Percentiles rank a stretch among this genome's conserved stretches.
Evolutionary conservation across 37 sponge, comb jelly and placozoan species (phyloP).

Genomic region (Dysidea cf. avara): DNA sequence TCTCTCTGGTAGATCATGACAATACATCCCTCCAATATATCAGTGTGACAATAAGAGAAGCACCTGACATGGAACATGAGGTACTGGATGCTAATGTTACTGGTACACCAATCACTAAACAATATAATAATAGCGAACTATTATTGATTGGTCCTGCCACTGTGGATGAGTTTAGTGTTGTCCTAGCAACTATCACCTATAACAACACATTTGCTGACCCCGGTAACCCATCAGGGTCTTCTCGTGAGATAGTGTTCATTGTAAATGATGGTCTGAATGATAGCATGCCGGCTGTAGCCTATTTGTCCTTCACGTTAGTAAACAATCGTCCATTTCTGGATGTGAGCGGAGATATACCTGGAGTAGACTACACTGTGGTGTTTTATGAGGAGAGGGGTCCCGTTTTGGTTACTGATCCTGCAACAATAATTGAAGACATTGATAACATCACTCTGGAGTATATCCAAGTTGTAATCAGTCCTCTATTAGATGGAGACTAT

Average conservation of each 20-base stretch:
- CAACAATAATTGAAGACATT: constrained; percentile 58
- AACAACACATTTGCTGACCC: constrained; percentile 61
- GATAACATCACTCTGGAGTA: constrained; percentile 72
- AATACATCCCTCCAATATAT: constrained; percentile 31
- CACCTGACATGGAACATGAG: constrained; percentile 69
- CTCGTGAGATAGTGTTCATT: constrained; percentile 55
- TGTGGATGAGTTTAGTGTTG: constrained; percentile 51
- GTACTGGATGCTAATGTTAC: constrained; percentile 34
- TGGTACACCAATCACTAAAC: constrained; percentile 25
- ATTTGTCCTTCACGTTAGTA: constrained; percentile 57
- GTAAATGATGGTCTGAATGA: constrained; percentile 73
- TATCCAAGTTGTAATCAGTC: constrained; percentile 52
- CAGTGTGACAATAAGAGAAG: constrained; percentile 32
- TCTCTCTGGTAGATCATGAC: constrained; percentile 77
- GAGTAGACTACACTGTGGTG: constrained; percentile 30
- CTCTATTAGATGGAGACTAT: constrained; percentile 49
- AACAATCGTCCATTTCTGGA: constrained; percentile 85
- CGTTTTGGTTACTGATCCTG: constrained; percentile 35
- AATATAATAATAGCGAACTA: constrained; percentile 29
- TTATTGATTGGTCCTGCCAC: constrained; percentile 72
- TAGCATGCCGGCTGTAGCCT: constrained; percentile 60
- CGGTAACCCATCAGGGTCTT: constrained; percentile 52
- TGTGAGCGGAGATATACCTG: constrained; percentile 63
- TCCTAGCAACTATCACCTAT: constrained; percentile 69
- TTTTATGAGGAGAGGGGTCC: constrained; percentile 80